Base-by-base conservation (phyloP, 2,113 vertebrate species). In the Pseudorectes ferrugineus region DNA sequence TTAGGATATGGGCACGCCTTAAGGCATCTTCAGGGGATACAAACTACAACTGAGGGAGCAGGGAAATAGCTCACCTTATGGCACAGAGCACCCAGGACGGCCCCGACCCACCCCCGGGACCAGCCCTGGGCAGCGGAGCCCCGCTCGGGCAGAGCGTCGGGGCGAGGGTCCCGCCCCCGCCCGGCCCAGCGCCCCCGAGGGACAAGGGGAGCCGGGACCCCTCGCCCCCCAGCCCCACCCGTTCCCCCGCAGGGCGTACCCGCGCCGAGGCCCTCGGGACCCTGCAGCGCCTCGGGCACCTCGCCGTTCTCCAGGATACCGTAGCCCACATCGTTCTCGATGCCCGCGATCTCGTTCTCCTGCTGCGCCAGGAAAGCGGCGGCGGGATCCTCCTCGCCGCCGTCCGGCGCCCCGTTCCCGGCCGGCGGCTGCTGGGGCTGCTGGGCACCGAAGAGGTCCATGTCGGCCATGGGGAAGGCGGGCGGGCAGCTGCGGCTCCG, bases 291-390 rank as follows among this genome's bases (percentile, higher is more conserved):
- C 33, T 97, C 94, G 7, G 99, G 99, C 23, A 99, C 97, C 20
- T 99, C 98, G 97, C 99, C 98, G 72, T 98, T 96, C 98, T 99
- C 99, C 93, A 99, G 98, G 98, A 99, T 99, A 97, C 97, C 98
- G 98, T 98, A 99, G 79, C 98, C 99, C 94, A 98, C 98, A 91
- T 99, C 99, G 95, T 98, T 99, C 96, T 99, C 99, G 38, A 99
- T 99, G 75, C 98, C 99, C 45, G 99, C 99, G 79, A 99, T 99
- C 96, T 99, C 99, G 85, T 98, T 99, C 96, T 99, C 98, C 89
- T 99, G 99, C 96, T 99, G 99, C 67, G 98, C 98, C 97, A 99
- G 80, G 91, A 99, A 99, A 2, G 98, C 99, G 28, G 99, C 99
- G 3, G 99, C 99, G 14, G 99, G 99, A 88, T 99, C 99, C 85